Evolutionary conservation across 2,113 vertebrate genomes (phyloP).

Genomic region (Cercocebus atys): DNA sequence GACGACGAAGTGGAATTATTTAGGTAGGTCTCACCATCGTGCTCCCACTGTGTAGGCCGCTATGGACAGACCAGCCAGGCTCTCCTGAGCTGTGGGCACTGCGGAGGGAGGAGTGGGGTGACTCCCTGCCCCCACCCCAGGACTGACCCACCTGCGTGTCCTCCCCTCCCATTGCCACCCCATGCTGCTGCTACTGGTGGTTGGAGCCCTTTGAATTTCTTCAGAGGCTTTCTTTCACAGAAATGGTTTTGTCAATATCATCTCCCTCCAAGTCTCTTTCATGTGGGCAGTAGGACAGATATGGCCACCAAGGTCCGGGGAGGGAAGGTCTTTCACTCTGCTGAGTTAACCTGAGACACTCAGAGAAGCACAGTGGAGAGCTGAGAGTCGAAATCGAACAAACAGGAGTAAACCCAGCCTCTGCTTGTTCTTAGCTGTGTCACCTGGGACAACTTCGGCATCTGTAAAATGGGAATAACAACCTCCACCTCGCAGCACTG

Average conservation of each 20-base stretch:
- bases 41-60: not conserved
- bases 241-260: not conserved
- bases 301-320: not conserved
- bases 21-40: slow-evolving; percentile 85
- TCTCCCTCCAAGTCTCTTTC: not conserved
- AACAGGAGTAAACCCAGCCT: not conserved
- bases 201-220: not conserved
- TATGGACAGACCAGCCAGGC: not conserved
- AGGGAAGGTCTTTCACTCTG: not conserved
- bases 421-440: not conserved
- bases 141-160: rapidly evolving
- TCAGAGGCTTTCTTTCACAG: not conserved
- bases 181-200: not conserved
- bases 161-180: not conserved
- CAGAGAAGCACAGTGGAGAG: not conserved
- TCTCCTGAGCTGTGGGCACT: not conserved
- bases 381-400: not conserved
- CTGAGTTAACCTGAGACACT: not conserved
- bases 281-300: not conserved
- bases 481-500: not conserved
- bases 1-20: slow-evolving; percentile 92
- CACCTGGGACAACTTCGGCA: not conserved
- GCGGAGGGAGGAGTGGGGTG: not conserved
- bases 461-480: not conserved
- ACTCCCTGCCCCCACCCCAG: not conserved